Conservation (phyloP, 2,113 vertebrate genomes). For the Dryoscopus gambensis region DNA sequence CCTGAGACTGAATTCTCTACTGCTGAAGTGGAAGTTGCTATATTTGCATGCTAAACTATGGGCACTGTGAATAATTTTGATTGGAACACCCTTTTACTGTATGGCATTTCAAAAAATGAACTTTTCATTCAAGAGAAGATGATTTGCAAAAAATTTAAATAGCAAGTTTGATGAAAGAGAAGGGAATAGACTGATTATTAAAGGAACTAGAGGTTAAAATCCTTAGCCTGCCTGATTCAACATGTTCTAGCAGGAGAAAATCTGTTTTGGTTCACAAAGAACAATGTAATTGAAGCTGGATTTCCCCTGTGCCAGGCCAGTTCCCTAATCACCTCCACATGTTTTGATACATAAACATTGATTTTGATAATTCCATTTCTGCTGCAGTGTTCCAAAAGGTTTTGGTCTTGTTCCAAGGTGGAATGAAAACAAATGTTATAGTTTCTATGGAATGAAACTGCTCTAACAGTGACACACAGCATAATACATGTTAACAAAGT, state of each 20-base stretch:
- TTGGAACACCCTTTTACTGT: background rate
- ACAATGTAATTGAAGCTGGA: background rate
- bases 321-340: background rate
- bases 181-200: background rate
- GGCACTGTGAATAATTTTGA: background rate
- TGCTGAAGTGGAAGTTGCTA: background rate
- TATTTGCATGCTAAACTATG: background rate
- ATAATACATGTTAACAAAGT: background rate
- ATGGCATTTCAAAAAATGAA: background rate
- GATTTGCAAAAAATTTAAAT: background rate
- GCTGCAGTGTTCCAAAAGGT: background rate
- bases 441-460: background rate
- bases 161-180: background rate
- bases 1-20: background rate
- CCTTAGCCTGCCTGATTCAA: background rate
- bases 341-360: background rate
- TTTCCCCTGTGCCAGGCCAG: background rate
- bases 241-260: background rate
- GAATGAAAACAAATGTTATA: background rate
- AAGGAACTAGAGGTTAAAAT: background rate
- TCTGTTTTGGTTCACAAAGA: background rate
- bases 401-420: background rate
- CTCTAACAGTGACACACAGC: background rate
- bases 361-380: constrained; percentile 18
- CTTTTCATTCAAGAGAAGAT: background rate